Base-by-base conservation (phyloP, 2,113 vertebrate genomes). In the Cercopithecus mona region DNA sequence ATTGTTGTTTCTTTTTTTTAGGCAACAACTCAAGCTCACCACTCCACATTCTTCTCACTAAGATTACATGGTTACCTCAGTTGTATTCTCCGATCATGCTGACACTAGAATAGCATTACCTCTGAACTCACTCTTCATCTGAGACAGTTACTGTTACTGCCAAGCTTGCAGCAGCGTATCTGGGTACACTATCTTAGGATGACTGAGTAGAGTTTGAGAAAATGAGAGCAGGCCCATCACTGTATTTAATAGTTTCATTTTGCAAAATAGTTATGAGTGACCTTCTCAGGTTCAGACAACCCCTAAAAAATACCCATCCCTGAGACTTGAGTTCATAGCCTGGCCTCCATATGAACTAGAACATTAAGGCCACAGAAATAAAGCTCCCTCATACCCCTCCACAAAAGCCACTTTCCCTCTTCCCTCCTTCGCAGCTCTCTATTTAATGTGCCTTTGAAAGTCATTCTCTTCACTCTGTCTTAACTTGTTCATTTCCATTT, bases 1-100 rank as follows among this genome's bases (percentile, higher is more conserved):
- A 97, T 92, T 61, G 59, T 95, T 70, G 30, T 86, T 81, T 92
- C 25, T 85, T 93, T 94, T 79, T 43, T 89, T 78, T 40, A 94
- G 87, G 59, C 68, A 95, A 86, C 52, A 88, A 72, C 40, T 94
- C 66, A 72, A 86, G 88, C 23, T 73, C 30, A 43, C 57, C 23
- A 50, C 35, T 79, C 16, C 4, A 52, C 8, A 6, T n/a, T 83
- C 66, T 94, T 79, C 55, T 95, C 45, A 57, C 40, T 50, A 78
- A 12, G 48, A 18, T 38, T 45, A 10, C 3, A 16, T 66, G 59
- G 66, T 48, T 64, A 25, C 14, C 30, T 55, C 57, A 76, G 45
- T 35, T 75, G 38, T 64, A 68, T 30, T 73, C 61, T 92, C 57
- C 76, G 72, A 87, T 68, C 57, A 84, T 75, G 23, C 6, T 75